phyloP scores from a whole-genome alignment of 2,888 invertebrate genomes.

The Anorthoa munda region DNA sequence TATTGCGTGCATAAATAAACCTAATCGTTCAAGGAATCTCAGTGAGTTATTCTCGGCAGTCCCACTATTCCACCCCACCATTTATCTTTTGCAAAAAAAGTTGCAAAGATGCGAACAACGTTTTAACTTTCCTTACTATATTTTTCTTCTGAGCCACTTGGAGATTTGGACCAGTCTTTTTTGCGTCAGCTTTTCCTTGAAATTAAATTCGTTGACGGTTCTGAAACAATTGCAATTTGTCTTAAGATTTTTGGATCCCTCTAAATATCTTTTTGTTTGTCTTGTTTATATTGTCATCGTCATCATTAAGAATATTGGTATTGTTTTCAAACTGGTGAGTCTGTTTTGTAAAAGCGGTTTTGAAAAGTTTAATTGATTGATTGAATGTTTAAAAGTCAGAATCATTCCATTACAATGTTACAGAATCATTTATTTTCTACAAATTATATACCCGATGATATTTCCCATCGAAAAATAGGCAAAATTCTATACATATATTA shows the following conservation, averaged over 20 bases:
- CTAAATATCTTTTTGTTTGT: neutral
- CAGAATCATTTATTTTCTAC: neutral
- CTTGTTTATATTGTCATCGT: constrained; percentile 21
- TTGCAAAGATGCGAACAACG: constrained; percentile 43
- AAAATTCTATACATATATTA: no score
- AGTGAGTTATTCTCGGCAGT: constrained; percentile 23
- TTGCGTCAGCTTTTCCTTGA: constrained; percentile 32
- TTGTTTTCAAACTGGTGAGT: neutral
- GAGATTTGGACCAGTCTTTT: constrained; percentile 16
- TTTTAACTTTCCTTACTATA: constrained; percentile 52
- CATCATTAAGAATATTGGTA: neutral
- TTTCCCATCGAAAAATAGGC: no score
- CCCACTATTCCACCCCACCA: constrained; percentile 39
- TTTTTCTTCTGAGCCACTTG: constrained; percentile 43
- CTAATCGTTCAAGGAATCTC: constrained; percentile 25
- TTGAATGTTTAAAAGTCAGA: neutral
- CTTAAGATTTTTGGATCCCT: constrained; percentile 7
- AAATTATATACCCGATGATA: no score
- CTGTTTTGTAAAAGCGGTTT: neutral
- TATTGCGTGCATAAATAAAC: constrained; percentile 24
- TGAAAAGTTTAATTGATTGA: neutral
- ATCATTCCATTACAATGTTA: neutral
- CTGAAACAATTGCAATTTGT: constrained; percentile 48
- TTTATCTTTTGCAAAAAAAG: constrained; percentile 47
- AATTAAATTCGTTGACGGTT: constrained; percentile 52